Evolutionary conservation across 2,797 vertebrate species (phyloP), one percentile per base, ranked within the genome.

Genomic region (Mallotus villosus): DNA sequence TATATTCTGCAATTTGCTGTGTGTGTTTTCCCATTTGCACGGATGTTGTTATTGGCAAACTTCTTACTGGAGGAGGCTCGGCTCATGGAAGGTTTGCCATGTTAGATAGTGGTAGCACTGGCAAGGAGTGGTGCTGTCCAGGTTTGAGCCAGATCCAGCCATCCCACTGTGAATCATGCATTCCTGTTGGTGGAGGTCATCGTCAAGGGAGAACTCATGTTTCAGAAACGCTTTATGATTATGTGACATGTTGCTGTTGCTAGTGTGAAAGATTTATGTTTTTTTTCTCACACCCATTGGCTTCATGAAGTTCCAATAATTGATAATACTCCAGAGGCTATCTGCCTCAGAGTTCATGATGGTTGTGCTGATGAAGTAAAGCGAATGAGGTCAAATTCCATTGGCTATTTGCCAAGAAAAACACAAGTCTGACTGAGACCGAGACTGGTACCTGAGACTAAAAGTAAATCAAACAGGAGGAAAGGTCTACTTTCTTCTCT

Each of bases 171-270:
- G 81, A 87, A 77, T 82, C 83, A 84, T 72, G 68, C 85, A 87
- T 87, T 90, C 88, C 81, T 76, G n/a, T 72, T 70, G 73, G 14
- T 59, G 51, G 72, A 88, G 76, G 80, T 88, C 85, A 87, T 53
- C 29, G 4, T 1, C 2, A 61, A 76, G 66, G 71, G 73, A 78
- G 57, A 71, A 81, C 77, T 27, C 2, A 12, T 2, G 25, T 77
- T 60, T 24, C 72, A 37, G 72, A 81, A 80, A 78, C 67, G 19
- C 63, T 63, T 78, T 67, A 84, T 82, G 84, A 73, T 62, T 60
- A 71, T 8, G 9, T 84, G 82, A 80, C 81, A 76, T 53, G 68
- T 59, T 22, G 68, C 74, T 4, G 51, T n/a, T n/a, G 16, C 16
- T 5, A 17, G 51, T 5, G 51, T 55, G 19, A n/a, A 55, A 11